Conservation (phyloP, 1,140 invertebrate genomes). For the Drosophila parvula region DNA sequence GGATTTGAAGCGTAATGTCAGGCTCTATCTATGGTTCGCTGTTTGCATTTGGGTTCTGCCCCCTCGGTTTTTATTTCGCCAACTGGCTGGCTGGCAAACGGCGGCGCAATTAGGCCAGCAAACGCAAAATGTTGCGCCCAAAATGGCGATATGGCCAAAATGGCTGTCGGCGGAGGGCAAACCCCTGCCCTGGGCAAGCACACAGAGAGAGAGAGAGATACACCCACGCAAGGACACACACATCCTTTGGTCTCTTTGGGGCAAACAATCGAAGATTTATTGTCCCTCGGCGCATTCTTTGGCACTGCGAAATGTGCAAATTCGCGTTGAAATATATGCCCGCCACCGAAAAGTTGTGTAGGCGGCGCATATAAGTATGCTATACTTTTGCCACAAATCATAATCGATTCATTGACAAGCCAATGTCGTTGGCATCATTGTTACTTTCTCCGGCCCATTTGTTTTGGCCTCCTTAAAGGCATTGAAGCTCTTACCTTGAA, state of each 20-base stretch:
- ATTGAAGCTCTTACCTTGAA: constrained; percentile 1
- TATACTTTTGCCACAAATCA: constrained; percentile 70
- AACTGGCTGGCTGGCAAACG: constrained; percentile 41
- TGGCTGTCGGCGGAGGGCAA: constrained; percentile 15
- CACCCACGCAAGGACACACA: constrained; percentile 32
- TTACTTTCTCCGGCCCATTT: constrained; percentile 6
- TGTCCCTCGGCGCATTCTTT: constrained; percentile 49
- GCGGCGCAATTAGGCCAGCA: constrained; percentile 69
- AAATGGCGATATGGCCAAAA: constrained; percentile 22
- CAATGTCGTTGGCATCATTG: constrained; percentile 24
- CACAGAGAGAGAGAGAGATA: not conserved
- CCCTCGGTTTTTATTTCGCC: not conserved
- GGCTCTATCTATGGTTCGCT: constrained; percentile 32
- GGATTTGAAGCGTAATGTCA: constrained; percentile 39
- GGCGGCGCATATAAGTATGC: constrained; percentile 58
- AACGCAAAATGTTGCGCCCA: constrained; percentile 26
- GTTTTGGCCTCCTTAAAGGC: constrained; percentile 14
- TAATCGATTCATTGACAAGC: constrained; percentile 64
- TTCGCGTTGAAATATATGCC: constrained; percentile 39
- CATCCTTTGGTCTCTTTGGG: constrained; percentile 33
- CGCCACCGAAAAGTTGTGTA: constrained; percentile 33
- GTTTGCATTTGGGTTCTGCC: constrained; percentile 28
- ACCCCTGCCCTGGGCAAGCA: not conserved
- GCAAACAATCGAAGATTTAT: constrained; percentile 74
- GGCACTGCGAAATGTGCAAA: constrained; percentile 57